Evolutionary conservation across 2,797 vertebrate genomes (phyloP), one percentile per base, ranked within the genome.

Genomic region (Anguilla anguilla): DNA sequence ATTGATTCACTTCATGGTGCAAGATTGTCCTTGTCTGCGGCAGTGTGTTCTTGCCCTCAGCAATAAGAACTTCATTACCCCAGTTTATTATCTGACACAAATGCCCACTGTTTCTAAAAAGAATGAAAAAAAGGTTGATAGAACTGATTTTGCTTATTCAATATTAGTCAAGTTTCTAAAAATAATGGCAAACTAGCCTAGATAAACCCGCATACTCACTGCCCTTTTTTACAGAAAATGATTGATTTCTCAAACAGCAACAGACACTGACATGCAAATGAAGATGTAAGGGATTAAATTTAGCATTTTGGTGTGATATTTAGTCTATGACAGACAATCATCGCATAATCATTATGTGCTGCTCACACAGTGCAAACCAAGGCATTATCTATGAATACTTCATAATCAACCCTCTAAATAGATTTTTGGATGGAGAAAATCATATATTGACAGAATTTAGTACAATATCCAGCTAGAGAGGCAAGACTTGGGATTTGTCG

Each of bases 41-140:
- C 90, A 91, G 90, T 91, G 91, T 91, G 93, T 92, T 94, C 94
- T 94, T 92, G 91, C 90, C 91, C 90, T 93, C 91, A 93, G 93
- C 91, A 90, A 90, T 91, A 90, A 94, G 91, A 93, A 92, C 91
- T 90, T 86, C 59, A 87, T 91, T 90, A 93, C 92, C 93, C 94
- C 90, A 90, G 92, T 94, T 94, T 92, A 95, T 95, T 93, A 94
- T 90, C 90, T 89, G 79, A 82, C 79, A 51, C 22, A n/a, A 82
- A 49, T 51, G 2, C 39, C 22, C 43, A 49, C 46, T n/a, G 46
- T 82, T 22, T 82, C 22, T 22, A 46, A 82, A 51, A 82, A 51
- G n/a, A 28, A n/a, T 64, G 43, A 22, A 43, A 22, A 25, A 69
- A 83, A 28, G 25, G 10, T 28, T 55, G 51, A 28, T 57, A 57